Conservation (phyloP, 2,113 vertebrate genomes). For the Platichthys stellatus region DNA sequence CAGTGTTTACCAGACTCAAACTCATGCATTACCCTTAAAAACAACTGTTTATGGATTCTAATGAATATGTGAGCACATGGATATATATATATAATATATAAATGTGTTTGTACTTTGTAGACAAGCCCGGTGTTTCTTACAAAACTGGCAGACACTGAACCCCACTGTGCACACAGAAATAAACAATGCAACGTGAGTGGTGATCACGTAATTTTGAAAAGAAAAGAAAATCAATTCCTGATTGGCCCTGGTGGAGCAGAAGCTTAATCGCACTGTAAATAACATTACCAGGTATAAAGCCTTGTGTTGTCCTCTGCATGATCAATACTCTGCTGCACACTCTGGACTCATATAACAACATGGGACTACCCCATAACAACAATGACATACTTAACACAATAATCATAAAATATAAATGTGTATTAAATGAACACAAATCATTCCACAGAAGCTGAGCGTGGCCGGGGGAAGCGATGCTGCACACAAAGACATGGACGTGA, state of each 20-base stretch:
- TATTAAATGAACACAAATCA: neutral
- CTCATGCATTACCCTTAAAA: neutral
- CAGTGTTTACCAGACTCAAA: neutral
- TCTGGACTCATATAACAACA: conserved; percentile 51
- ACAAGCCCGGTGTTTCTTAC: neutral
- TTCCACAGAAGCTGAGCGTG: neutral
- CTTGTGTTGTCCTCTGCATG: conserved; percentile 41
- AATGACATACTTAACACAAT: neutral
- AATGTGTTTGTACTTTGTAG: neutral
- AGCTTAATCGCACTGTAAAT: conserved; percentile 43
- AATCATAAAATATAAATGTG: neutral
- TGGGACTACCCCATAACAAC: conserved; percentile 25
- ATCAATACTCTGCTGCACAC: conserved; percentile 61
- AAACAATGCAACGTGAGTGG: conserved; percentile 8
- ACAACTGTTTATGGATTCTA: neutral
- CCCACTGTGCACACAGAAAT: neutral
- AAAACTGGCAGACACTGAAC: neutral
- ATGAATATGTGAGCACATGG: neutral
- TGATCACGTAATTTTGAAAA: conserved; percentile 15
- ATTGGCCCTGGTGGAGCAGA: conserved; percentile 15
- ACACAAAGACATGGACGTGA: conserved; percentile 34
- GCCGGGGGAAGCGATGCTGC: neutral
- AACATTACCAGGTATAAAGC: conserved; percentile 44
- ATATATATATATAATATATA: conserved; percentile 22
- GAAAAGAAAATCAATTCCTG: conserved; percentile 42